A percentile compares a stretch with the other conserved stretches of the same genome.
Conservation (phyloP, 2,888 invertebrate genomes). For the Diplazon laetatorius region DNA sequence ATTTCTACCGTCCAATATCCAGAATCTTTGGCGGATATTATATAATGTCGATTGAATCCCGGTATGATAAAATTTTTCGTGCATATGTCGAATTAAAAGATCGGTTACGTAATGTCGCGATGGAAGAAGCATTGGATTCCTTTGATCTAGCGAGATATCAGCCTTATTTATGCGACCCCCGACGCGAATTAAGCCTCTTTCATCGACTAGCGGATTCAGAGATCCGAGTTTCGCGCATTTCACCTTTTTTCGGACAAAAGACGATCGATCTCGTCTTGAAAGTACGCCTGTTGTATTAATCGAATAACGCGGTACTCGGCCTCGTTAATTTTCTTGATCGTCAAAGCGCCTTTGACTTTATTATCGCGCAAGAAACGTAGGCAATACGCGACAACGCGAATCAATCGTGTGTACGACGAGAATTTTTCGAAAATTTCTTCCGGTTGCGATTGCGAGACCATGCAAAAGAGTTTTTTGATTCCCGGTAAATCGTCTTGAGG, state of each 20-base stretch:
- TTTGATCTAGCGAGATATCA: conserved; percentile 32
- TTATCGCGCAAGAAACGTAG: conserved; percentile 30
- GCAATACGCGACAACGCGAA: conserved; percentile 48
- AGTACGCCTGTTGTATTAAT: conserved; percentile 33
- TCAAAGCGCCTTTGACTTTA: conserved; percentile 15
- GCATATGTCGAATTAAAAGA: conserved; percentile 47
- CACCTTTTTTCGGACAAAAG: conserved; percentile 9
- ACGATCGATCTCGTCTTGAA: conserved; percentile 46
- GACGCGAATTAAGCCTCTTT: conserved; percentile 48
- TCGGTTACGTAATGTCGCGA: conserved; percentile 54
- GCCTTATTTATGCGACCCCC: conserved; percentile 53
- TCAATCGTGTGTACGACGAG: conserved; percentile 40
- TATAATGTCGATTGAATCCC: conserved; percentile 51
- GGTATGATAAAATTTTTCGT: conserved; percentile 40
- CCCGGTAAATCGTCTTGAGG: conserved; percentile 7
- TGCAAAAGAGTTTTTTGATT: conserved; percentile 42
- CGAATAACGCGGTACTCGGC: conserved; percentile 39
- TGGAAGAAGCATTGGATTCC: conserved; percentile 51
- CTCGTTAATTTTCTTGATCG: conserved; percentile 23
- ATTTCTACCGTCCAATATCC: conserved; percentile 48
- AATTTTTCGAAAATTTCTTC: conserved; percentile 42
- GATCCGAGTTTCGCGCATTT: conserved; percentile 51
- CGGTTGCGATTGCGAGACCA: conserved; percentile 26
- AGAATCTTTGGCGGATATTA: conserved; percentile 40
- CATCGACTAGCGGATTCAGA: conserved; percentile 57